A percentile compares a stretch with the other conserved stretches of the same genome.
Conservation (phyloP, 2,113 vertebrate species). For the Eulacestoma nigropectus region DNA sequence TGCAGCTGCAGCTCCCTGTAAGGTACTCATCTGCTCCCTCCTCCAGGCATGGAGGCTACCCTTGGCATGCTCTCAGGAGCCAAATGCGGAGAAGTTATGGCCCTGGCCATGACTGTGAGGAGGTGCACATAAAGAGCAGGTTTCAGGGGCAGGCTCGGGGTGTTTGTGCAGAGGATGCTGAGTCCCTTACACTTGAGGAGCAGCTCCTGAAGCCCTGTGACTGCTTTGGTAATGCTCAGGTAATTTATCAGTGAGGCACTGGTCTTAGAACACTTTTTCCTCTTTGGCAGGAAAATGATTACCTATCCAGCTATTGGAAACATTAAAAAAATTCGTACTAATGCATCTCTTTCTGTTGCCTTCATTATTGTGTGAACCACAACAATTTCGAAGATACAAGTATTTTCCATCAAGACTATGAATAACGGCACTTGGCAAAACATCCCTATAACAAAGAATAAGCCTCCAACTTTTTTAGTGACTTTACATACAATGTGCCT, state of each 20-base stretch:
- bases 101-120: background rate
- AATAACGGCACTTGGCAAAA: conserved; percentile 73
- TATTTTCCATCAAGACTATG: conserved; percentile 76
- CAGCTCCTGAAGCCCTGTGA: background rate
- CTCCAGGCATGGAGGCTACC: background rate
- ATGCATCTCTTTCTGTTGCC: conserved; percentile 45
- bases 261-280: background rate
- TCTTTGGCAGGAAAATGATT: conserved; percentile 3
- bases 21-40: background rate
- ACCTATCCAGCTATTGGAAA: conserved; percentile 34
- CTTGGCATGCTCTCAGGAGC: background rate
- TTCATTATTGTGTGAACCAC: conserved; percentile 60
- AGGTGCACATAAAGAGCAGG: background rate
- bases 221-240: background rate
- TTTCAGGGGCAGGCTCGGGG: background rate
- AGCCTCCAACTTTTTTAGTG: conserved; percentile 67
- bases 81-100: background rate
- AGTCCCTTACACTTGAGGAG: background rate
- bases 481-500: conserved; percentile 75
- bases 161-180: background rate
- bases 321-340: conserved; percentile 36
- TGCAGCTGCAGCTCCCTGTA: background rate
- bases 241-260: conserved; percentile 36
- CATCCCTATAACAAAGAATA: conserved; percentile 61
- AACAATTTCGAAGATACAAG: conserved; percentile 72